Conservation (phyloP, 2,888 invertebrate species). For the Agrilus biguttatus region DNA sequence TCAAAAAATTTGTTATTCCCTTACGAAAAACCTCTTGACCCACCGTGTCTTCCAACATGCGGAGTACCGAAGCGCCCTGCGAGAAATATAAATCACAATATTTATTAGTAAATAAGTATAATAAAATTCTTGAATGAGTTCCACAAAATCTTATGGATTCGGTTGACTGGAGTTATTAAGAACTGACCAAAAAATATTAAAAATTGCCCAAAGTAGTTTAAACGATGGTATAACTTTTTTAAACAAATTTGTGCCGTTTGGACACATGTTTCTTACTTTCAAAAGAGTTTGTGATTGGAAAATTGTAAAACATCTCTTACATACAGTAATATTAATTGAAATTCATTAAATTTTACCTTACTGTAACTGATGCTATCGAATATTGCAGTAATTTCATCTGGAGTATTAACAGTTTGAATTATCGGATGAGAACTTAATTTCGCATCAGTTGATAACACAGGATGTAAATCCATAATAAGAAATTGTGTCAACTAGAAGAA, state of each 20-base stretch:
- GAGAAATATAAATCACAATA: constrained; percentile 6
- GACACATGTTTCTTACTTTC: no score
- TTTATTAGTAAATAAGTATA: no score
- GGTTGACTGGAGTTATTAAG: no score
- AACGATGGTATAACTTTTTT: no score
- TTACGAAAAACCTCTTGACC: constrained; percentile 54
- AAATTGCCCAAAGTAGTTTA: no score
- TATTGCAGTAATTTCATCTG: constrained; percentile 80
- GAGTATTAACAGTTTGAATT: constrained; percentile 68
- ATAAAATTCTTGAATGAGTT: no score
- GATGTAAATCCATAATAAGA: constrained; percentile 52
- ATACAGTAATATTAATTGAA: no score
- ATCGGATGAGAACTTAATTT: constrained; percentile 81
- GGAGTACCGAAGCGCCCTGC: constrained; percentile 71
- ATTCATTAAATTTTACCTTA: constrained; percentile 43
- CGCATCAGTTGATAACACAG: constrained; percentile 60
- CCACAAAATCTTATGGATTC: no score
- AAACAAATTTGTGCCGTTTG: no score
- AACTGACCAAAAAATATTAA: background rate
- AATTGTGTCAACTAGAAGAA: constrained; percentile 60
- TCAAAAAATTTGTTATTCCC: constrained; percentile 62
- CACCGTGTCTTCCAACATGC: constrained; percentile 78
- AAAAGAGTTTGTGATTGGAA: no score
- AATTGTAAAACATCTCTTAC: no score
- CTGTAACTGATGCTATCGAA: constrained; percentile 86